These are phyloP conservation scores for Nasonia giraulti DNA, from an alignment of 1,140 invertebrate genomes.

Conservation along the genomic window DNA sequence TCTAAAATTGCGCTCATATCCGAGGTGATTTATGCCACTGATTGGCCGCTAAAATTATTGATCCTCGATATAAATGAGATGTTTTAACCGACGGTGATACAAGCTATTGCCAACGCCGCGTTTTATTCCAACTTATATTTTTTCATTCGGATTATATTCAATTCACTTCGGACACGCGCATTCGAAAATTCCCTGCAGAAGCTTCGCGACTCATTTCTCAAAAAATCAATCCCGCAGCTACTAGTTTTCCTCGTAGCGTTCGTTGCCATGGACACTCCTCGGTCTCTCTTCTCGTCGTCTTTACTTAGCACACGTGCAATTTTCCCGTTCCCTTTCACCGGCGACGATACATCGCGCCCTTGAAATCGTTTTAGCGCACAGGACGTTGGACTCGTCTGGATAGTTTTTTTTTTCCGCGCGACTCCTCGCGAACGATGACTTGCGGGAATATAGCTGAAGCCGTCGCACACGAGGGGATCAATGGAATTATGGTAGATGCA, in stretches of 20 bases:
- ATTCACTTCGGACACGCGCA: too few relatives aligned
- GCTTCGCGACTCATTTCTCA: neutral
- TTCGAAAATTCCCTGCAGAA: too few relatives aligned
- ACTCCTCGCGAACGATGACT: neutral
- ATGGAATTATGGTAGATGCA: neutral
- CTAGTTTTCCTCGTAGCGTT: neutral
- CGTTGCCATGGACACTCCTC: neutral
- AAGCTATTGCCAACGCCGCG: too few relatives aligned
- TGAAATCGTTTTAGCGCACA: slow-evolving; percentile 24
- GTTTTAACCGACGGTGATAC: too few relatives aligned
- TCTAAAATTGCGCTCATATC: too few relatives aligned
- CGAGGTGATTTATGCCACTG: too few relatives aligned
- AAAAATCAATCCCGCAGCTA: neutral
- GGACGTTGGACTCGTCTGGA: slow-evolving; percentile 15
- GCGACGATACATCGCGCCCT: neutral
- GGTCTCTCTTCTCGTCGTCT: neutral
- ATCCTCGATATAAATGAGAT: too few relatives aligned
- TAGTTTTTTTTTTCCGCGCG: neutral
- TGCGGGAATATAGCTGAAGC: neutral
- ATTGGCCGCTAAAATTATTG: too few relatives aligned
- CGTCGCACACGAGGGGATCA: neutral
- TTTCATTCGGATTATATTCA: too few relatives aligned
- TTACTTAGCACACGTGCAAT: neutral
- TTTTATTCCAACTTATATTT: too few relatives aligned
- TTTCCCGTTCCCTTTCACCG: slow-evolving; percentile 26